phyloP scores from a whole-genome alignment of 1,140 invertebrate species.

The roundworm (Caenorhabditis elegans) region WBcel235 BX284604.4:5364001-5364500 shows the following conservation, averaged over 20 bases:
- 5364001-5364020: neutral
- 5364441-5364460: too few species aligned
- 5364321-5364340: neutral
- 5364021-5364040: neutral
- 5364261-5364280: neutral
- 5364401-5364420: neutral
- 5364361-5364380: neutral
- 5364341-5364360: neutral
- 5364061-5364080: neutral
- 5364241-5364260: neutral
- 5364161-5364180: too few species aligned
- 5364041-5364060: neutral
- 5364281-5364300: neutral
- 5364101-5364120: neutral
- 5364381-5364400: neutral
- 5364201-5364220: neutral
- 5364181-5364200: neutral
- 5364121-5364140: conserved; percentile 17
- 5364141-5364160: neutral
- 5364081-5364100: neutral
- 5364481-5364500: too few species aligned
- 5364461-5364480: too few species aligned
- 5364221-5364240: neutral
- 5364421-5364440: too few species aligned
- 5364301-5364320: neutral